phyloP scores from a whole-genome alignment of 2,113 vertebrate genomes.

The Dascyllus trimaculatus region DNA sequence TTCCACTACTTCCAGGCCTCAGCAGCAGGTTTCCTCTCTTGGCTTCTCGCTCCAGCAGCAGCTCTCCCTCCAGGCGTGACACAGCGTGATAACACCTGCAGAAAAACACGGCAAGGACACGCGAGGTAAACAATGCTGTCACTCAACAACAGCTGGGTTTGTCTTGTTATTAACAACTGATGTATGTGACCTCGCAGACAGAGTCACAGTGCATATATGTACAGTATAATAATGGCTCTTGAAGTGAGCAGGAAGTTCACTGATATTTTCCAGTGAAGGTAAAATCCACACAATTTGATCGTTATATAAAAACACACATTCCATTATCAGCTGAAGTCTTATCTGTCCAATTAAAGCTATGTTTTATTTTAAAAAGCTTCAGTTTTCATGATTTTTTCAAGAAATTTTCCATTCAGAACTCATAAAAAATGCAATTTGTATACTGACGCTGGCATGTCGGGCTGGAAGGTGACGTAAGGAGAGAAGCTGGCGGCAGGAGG shows the following conservation, averaged over 20 bases:
- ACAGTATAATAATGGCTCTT: too few species aligned
- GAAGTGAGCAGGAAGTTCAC: too few species aligned
- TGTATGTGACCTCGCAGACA: not conserved
- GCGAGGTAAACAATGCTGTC: not conserved
- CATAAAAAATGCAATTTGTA: too few species aligned
- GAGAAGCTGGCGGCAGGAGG: too few species aligned
- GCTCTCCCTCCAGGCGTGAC: conserved; percentile 83
- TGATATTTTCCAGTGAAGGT: too few species aligned
- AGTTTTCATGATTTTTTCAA: too few species aligned
- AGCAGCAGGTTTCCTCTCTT: conserved; percentile 87
- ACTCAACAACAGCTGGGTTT: not conserved
- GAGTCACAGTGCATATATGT: not conserved
- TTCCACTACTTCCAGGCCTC: conserved; percentile 76
- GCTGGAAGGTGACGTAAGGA: conserved; percentile 8
- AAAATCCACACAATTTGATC: too few species aligned
- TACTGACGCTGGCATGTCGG: conserved; percentile 82
- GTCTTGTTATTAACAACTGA: not conserved
- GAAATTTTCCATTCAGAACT: too few species aligned
- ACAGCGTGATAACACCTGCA: conserved; percentile 85
- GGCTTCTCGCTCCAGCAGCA: conserved; percentile 82
- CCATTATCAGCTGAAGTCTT: too few species aligned
- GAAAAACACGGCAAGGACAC: not conserved
- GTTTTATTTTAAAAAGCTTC: too few species aligned
- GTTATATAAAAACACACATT: too few species aligned
- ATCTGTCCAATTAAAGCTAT: too few species aligned